These are phyloP conservation scores for Conus canariensis DNA, from an alignment of 2,888 invertebrate genomes.

Conservation along the genomic window DNA sequence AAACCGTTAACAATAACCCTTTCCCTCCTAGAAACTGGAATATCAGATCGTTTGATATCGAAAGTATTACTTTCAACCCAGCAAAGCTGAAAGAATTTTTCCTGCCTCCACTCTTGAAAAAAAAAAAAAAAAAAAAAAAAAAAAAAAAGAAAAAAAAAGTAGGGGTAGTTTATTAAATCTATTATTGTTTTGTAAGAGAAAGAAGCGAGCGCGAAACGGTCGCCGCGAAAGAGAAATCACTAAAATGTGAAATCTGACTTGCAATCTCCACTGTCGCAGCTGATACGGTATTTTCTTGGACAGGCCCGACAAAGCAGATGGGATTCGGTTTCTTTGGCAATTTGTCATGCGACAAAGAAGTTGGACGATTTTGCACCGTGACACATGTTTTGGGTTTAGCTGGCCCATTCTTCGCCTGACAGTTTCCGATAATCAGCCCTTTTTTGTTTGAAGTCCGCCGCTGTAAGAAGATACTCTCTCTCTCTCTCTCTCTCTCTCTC, in stretches of 20 bases:
- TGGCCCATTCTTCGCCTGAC: not conserved
- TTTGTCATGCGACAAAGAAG: constrained; percentile 2
- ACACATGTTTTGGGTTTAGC: constrained; percentile 3
- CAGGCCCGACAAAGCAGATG: not conserved
- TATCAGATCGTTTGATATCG: too few relatives aligned
- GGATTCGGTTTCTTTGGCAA: not conserved
- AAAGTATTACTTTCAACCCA: too few relatives aligned
- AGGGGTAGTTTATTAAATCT: too few relatives aligned
- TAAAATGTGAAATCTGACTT: not conserved
- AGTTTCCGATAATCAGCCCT: not conserved
- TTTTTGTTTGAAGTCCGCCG: not conserved
- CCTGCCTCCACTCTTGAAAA: too few relatives aligned
- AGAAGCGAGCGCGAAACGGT: too few relatives aligned
- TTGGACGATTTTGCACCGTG: not conserved
- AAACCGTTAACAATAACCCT: too few relatives aligned
- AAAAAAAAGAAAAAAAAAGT: too few relatives aligned
- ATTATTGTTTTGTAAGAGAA: too few relatives aligned
- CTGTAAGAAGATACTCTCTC: constrained; percentile 22
- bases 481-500: constrained; percentile 7
- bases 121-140: too few relatives aligned
- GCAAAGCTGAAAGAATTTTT: too few relatives aligned
- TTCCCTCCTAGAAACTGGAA: too few relatives aligned
- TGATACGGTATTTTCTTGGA: not conserved
- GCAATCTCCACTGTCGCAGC: not conserved
- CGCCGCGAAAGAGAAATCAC: too few relatives aligned